Evolutionary conservation across 2,113 vertebrate species (phyloP).

Genomic region (Aix galericulata): DNA sequence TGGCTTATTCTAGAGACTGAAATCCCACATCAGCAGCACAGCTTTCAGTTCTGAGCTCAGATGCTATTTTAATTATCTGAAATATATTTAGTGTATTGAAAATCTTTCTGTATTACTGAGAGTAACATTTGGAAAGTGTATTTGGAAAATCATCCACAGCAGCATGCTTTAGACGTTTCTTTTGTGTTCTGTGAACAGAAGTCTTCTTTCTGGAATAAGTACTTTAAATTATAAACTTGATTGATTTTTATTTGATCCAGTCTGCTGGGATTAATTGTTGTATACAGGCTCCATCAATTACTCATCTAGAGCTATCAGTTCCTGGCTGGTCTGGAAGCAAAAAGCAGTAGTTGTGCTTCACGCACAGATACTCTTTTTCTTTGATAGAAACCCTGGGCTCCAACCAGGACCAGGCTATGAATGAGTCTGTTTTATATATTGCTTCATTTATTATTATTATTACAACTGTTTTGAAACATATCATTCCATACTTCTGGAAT

Average conservation of each 20-base stretch:
- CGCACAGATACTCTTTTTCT: background rate
- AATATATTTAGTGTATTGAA: background rate
- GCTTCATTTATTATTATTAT: background rate
- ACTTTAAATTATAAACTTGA: background rate
- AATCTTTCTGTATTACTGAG: background rate
- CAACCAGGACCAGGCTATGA: background rate
- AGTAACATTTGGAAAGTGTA: background rate
- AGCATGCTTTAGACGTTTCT: background rate
- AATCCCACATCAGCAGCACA: background rate
- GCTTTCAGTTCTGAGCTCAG: background rate
- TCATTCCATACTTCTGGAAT: conserved; percentile 6
- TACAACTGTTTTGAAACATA: background rate
- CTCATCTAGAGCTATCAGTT: background rate
- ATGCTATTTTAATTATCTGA: background rate
- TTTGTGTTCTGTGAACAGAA: background rate
- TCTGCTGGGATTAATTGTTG: conserved; percentile 24
- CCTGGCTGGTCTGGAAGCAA: background rate
- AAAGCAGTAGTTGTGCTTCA: background rate
- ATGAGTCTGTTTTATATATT: background rate
- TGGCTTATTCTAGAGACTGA: background rate
- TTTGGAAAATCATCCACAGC: background rate
- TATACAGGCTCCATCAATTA: background rate
- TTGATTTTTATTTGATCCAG: background rate
- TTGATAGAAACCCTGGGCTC: background rate
- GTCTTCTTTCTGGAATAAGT: background rate